Conservation (phyloP, 2,888 invertebrate species). For the Pegoplata infirma region DNA sequence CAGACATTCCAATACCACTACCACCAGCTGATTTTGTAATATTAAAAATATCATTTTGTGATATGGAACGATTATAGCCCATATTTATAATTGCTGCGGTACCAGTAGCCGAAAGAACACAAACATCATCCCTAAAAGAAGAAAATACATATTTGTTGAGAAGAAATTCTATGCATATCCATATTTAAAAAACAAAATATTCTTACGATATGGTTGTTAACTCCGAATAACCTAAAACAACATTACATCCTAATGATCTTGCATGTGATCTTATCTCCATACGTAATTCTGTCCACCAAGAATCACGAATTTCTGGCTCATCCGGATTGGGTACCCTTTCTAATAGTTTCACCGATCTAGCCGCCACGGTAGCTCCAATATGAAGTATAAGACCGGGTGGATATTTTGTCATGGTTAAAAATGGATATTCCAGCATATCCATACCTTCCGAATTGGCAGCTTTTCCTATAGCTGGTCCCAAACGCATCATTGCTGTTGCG, state of each 20-base stretch:
- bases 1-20: slow-evolving; percentile 76
- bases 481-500: slow-evolving; percentile 80
- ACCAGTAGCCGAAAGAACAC: slow-evolving; percentile 94
- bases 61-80: slow-evolving; percentile 78
- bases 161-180: too few species aligned
- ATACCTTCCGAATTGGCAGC: slow-evolving; percentile 84
- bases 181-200: slow-evolving; percentile 64
- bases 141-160: neutral
- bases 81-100: slow-evolving; percentile 92
- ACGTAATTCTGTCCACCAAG: slow-evolving; percentile 98
- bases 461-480: slow-evolving; percentile 80
- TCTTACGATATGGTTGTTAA: slow-evolving; percentile 92
- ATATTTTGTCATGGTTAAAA: slow-evolving; percentile 94
- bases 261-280: slow-evolving; percentile 97
- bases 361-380: slow-evolving; percentile 91
- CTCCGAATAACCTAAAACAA: slow-evolving; percentile 96
- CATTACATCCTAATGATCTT: slow-evolving; percentile 93
- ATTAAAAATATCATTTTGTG: slow-evolving; percentile 73
- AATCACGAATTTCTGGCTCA: slow-evolving; percentile 93
- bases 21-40: slow-evolving; percentile 65
- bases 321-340: slow-evolving; percentile 90
- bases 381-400: slow-evolving; percentile 93
- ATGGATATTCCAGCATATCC: slow-evolving; percentile 96
- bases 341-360: slow-evolving; percentile 89
- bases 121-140: slow-evolving; percentile 91